Base-by-base conservation (phyloP, 2,888 invertebrate genomes). In the Cyaniris semiargus region DNA sequence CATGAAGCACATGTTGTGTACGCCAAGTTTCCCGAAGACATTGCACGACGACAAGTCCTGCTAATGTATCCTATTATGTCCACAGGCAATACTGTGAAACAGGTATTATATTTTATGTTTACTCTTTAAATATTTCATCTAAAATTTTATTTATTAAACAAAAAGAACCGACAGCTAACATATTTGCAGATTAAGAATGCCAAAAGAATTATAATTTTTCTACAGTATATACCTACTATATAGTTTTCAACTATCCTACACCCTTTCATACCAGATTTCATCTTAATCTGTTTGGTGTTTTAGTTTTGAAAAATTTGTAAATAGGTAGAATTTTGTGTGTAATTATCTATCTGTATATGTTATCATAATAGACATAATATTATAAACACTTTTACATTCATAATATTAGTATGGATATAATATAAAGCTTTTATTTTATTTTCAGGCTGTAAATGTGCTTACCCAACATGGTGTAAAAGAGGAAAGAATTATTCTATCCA, bases 61-160 rank as follows among this genome's bases (percentile, higher is more conserved):
- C 95, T 99, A 3, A 98, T 99, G 98, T 99, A 99, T 91, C 99
- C 99, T 13, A 99, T 99, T 78, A 98, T 99, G 98, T 98, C 98
- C 80, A 98, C 99, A 0, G 99, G 99, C 1, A 99, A 99, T 88
- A 99, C 99, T 72, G 98, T 99, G 7, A 96, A 96, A 83, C 96
- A 96, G 93, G 95, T 95, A 77, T 48, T 27, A 66, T 7, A 38
- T 18, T 66, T 31, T 75, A 27, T 18, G 38, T 38, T 38, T 2
- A 8, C 6, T 38, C 38, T 56, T 53, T 18, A 70, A 31, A 31
- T 70, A 27, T 15, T 15, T 53, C 18, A 53, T 53, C 1, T 53
- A 5, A 15, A 53, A 18, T 53, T 53, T 53, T 53, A 53, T 53
- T 53, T 53, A 3, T 44, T 44, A 10, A 10, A 44, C 10, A 10